Conservation (phyloP, 2,888 invertebrate genomes). For the Plagodis dolabraria region DNA sequence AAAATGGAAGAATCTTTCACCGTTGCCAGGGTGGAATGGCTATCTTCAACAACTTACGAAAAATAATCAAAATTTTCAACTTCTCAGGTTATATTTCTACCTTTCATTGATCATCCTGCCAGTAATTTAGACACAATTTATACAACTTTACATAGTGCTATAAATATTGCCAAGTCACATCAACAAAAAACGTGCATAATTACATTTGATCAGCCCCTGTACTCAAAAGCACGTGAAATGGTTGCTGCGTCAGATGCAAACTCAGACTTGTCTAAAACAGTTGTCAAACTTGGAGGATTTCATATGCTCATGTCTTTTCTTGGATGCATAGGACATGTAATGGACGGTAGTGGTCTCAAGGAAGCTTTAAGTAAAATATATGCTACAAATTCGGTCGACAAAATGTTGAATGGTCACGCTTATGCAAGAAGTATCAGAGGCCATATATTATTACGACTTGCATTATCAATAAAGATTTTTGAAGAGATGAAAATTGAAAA, state of each 20-base stretch:
- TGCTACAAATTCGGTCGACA: too few relatives aligned
- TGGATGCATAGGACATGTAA: too few relatives aligned
- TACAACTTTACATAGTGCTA: constrained; percentile 44
- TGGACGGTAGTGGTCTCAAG: too few relatives aligned
- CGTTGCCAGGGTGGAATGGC: constrained; percentile 54
- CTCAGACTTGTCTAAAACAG: constrained; percentile 27
- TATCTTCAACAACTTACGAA: constrained; percentile 49
- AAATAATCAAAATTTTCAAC: constrained; percentile 38
- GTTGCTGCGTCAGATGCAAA: constrained; percentile 31
- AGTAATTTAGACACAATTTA: constrained; percentile 47
- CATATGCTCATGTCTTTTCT: too few relatives aligned
- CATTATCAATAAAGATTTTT: constrained; percentile 41
- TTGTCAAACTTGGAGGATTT: constrained; percentile 51
- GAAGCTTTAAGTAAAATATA: too few relatives aligned
- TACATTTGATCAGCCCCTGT: constrained; percentile 55
- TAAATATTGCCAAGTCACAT: constrained; percentile 28
- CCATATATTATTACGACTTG: neutral
- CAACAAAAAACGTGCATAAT: constrained; percentile 37
- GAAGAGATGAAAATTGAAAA: constrained; percentile 43
- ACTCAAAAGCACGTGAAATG: constrained; percentile 51
- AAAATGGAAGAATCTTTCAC: constrained; percentile 43
- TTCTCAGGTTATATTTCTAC: constrained; percentile 45
- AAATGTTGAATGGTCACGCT: neutral
- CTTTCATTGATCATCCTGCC: constrained; percentile 53
- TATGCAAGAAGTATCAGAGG: neutral